Evolutionary conservation across 2,797 vertebrate genomes (phyloP), one percentile per base, ranked within the genome.

Genomic region (Clarias laeviceps): DNA sequence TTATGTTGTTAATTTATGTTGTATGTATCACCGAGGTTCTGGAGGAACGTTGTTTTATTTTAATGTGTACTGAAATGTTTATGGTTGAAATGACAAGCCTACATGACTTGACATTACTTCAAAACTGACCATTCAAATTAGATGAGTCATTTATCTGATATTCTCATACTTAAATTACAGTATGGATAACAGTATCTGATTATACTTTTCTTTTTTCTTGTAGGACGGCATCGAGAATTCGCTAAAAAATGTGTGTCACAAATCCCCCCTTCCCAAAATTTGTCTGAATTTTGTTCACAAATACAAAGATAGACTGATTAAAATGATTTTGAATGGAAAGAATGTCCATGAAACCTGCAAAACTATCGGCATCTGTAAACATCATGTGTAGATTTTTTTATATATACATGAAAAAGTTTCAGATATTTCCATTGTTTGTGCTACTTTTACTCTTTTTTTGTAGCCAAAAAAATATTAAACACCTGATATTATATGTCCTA

Each of bases 211-310:
- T 37, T 73, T 74, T 17, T 40, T 1, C 15, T 85, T 80, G 37
- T 85, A 94, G 94, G 7, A 0, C 0, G 0, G 4, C 3, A 6
- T 85, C 90, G 5, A 86, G 0, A 0, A 0, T 20, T 87, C 83
- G 54, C 6, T 94, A 32, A 0, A 1, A 0, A 0, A 0, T 0
- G 0, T 91, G 77, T 94, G 93, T 62, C 0, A 83, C 0, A 0
- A 88, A 34, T 80, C 88, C 87, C 84, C 34, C 1, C 0, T 3
- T 6, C 0, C 92, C 0, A 92, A 88, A 70, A 0, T 0, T 0
- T 95, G 94, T 76, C 5, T 0, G 0, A 65, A 18, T 1, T 91
- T 93, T 85, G 79, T 94, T 12, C 59, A 65, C 0, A 6, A 0
- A 0, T n/a, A 90, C 70, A 76, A 91, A 0, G 3, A 3, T 0